These are phyloP conservation scores for Lophius americanus DNA, from an alignment of 2,797 vertebrate genomes.

Conservation along the genomic window DNA sequence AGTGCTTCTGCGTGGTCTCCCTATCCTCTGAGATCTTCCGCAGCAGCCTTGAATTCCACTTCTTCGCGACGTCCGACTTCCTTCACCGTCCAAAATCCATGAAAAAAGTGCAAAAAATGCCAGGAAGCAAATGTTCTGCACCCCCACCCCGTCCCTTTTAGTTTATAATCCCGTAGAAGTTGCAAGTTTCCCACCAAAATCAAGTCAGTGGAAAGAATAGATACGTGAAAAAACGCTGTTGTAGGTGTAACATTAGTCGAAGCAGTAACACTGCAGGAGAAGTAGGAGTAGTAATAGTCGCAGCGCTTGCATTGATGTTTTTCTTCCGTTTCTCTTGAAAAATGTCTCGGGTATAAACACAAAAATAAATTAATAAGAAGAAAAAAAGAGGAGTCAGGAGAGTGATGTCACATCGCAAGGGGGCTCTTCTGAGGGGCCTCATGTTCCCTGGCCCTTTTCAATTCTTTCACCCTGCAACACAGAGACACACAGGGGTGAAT, in stretches of 20 bases:
- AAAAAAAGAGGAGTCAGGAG: conserved; percentile 91
- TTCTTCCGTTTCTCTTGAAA: conserved; percentile 87
- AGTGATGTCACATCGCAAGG: conserved; percentile 97
- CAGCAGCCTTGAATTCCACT: conserved; percentile 53
- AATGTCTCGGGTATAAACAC: conserved; percentile 97
- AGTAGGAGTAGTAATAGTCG: conserved; percentile 75
- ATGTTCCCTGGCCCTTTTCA: conserved; percentile 99
- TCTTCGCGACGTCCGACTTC: conserved; percentile 52
- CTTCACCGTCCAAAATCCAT: conserved; percentile 72
- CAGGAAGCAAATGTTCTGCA: conserved; percentile 82
- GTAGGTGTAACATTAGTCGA: conserved; percentile 76
- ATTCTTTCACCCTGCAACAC: conserved; percentile 99
- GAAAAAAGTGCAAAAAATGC: conserved; percentile 88
- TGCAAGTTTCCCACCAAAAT: conserved; percentile 71
- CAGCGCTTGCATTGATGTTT: conserved; percentile 76
- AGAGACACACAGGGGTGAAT: conserved; percentile 57
- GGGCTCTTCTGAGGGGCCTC: conserved; percentile 93
- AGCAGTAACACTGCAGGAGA: conserved; percentile 72
- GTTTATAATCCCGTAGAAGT: conserved; percentile 89
- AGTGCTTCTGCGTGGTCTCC: conserved; percentile 73
- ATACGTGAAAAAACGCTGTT: conserved; percentile 79
- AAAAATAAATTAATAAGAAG: conserved; percentile 55
- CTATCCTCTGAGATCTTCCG: conserved; percentile 70
- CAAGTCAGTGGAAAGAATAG: conserved; percentile 79
- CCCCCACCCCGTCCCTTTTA: conserved; percentile 56